Conservation (phyloP, 1,140 invertebrate genomes). For the Acromyrmex charruanus region DNA sequence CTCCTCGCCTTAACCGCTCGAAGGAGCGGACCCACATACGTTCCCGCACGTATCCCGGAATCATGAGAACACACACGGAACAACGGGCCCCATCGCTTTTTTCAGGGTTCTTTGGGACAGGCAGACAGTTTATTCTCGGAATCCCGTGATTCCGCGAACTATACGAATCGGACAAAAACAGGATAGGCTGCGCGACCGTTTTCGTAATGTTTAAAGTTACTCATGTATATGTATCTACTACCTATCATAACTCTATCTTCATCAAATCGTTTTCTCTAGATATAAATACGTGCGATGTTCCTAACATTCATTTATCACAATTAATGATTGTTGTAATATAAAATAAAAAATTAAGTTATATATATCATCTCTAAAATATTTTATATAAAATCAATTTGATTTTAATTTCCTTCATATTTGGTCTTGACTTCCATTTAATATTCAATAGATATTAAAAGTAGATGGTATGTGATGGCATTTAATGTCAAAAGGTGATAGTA, state of each 20-base stretch:
- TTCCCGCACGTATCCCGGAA: conserved; percentile 46
- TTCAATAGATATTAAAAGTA: conserved; percentile 14
- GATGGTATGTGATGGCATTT: neutral
- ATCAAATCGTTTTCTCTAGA: neutral
- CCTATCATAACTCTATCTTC: neutral
- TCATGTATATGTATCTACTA: neutral
- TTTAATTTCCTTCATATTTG: neutral
- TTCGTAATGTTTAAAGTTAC: conserved; percentile 2
- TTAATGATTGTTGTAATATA: neutral
- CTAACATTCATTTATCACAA: neutral
- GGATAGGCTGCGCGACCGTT: neutral
- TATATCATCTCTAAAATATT: neutral
- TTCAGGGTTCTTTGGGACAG: conserved; percentile 7
- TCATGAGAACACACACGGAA: conserved; percentile 48
- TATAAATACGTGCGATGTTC: neutral
- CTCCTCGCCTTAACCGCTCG: conserved; percentile 60
- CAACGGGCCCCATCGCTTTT: conserved; percentile 1
- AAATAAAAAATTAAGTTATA: neutral
- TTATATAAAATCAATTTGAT: neutral
- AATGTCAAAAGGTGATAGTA: neutral
- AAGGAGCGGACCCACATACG: conserved; percentile 35
- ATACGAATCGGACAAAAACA: conserved; percentile 28
- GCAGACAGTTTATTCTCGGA: conserved; percentile 19
- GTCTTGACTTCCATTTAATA: neutral
- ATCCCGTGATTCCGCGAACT: conserved; percentile 23